These are phyloP conservation scores for Lasioglossum oenotherae DNA, from an alignment of 2,888 invertebrate genomes.

Conservation along the genomic window DNA sequence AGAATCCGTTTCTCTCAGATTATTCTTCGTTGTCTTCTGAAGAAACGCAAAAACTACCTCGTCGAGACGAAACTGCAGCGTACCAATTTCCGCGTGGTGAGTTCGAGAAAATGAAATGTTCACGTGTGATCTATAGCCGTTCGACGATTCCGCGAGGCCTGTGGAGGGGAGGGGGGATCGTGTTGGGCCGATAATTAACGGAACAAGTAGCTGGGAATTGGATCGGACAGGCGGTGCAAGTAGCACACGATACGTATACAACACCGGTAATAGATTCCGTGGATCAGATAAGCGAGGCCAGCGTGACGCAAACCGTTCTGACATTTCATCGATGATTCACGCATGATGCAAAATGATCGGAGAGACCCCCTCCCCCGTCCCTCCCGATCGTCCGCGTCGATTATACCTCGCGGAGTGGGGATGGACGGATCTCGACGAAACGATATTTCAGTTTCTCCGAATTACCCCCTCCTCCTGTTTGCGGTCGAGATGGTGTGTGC, in stretches of 20 bases:
- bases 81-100: neutral
- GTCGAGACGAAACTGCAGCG: neutral
- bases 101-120: neutral
- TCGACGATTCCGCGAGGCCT: neutral
- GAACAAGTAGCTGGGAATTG: slow-evolving; percentile 12
- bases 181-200: slow-evolving; percentile 5
- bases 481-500: neutral
- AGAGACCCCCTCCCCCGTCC: neutral
- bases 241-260: slow-evolving; percentile 32
- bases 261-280: slow-evolving; percentile 31
- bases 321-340: slow-evolving; percentile 53
- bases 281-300: slow-evolving; percentile 36
- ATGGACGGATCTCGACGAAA: neutral
- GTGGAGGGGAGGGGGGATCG: neutral
- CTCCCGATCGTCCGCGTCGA: neutral
- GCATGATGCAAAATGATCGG: slow-evolving; percentile 50
- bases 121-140: neutral
- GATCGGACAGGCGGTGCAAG: slow-evolving; percentile 20
- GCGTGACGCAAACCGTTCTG: slow-evolving; percentile 48
- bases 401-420: neutral
- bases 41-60: neutral
- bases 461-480: neutral
- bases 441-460: neutral
- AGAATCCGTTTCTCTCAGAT: neutral
- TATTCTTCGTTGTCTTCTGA: neutral